These are phyloP conservation scores for Tetanocera ferruginea DNA, from an alignment of 2,888 invertebrate species.

Conservation along the genomic window DNA sequence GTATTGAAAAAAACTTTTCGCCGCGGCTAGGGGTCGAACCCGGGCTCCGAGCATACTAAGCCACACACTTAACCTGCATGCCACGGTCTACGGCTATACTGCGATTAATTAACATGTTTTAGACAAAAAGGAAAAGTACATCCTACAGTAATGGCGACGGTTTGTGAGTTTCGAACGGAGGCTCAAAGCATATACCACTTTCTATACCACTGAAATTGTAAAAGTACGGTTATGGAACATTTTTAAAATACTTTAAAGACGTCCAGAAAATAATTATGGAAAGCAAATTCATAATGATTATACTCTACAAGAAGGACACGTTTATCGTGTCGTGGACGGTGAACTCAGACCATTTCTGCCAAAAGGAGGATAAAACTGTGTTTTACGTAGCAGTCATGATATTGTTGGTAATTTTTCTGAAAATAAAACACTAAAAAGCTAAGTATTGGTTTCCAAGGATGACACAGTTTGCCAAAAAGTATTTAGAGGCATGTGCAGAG, in stretches of 20 bases:
- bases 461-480: constrained; percentile 37
- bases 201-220: no score
- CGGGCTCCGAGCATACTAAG: no score
- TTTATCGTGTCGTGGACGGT: constrained; percentile 20
- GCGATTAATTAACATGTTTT: no score
- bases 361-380: constrained; percentile 25
- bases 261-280: not conserved
- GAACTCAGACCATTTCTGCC: constrained; percentile 20
- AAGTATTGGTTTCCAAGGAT: constrained; percentile 41
- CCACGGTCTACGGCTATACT: no score
- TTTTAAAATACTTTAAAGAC: not conserved
- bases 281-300: not conserved
- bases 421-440: constrained; percentile 26
- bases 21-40: no score
- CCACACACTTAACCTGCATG: no score
- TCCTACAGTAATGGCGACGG: no score
- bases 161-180: no score
- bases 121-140: no score
- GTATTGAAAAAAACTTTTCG: no score
- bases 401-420: constrained; percentile 34
- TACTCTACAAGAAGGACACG: not conserved
- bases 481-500: constrained; percentile 28
- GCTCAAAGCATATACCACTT: no score
- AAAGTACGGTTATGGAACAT: not conserved
- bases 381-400: constrained; percentile 34